Evolutionary conservation across 2,888 invertebrate species (phyloP).

Genomic region (Pomacea canaliculata): DNA sequence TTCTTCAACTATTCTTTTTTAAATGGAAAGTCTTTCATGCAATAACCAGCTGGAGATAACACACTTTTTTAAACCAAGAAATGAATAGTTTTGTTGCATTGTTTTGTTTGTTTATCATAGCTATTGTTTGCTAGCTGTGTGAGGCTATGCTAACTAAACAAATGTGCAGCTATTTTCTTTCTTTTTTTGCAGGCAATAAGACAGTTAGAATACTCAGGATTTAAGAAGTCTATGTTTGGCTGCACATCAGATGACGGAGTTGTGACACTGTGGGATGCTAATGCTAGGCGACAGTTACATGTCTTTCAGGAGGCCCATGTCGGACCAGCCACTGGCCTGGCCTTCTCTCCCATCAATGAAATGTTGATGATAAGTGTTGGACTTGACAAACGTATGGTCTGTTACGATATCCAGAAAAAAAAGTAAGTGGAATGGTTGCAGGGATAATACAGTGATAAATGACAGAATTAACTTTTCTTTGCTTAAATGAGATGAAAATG

Average conservation of each 20-base stretch:
- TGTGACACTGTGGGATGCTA: constrained; percentile 68
- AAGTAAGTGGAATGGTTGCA: constrained; percentile 49
- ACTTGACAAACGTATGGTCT: constrained; percentile 69
- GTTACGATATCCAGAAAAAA: constrained; percentile 66
- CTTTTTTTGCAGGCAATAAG: constrained; percentile 56
- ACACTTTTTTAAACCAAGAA: too few relatives aligned
- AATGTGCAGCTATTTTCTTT: background rate
- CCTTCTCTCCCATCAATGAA: constrained; percentile 71
- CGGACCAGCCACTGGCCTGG: constrained; percentile 68
- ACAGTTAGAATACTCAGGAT: constrained; percentile 62
- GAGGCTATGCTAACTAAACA: background rate
- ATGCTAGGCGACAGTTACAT: constrained; percentile 59
- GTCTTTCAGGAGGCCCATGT: constrained; percentile 61
- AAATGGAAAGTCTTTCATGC: too few relatives aligned
- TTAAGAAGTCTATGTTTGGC: constrained; percentile 63
- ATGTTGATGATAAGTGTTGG: constrained; percentile 69
- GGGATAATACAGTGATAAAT: too few relatives aligned
- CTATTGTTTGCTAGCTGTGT: background rate
- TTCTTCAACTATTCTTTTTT: too few relatives aligned
- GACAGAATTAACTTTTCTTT: too few relatives aligned
- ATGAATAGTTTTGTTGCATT: too few relatives aligned
- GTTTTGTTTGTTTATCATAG: too few relatives aligned
- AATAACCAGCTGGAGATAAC: too few relatives aligned
- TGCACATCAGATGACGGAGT: constrained; percentile 66
- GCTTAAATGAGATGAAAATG: too few relatives aligned